Percentiles rank a stretch among this genome's conserved stretches.
phyloP scores from a whole-genome alignment of 2,797 vertebrate genomes.

The Eupleurogrammus muticus region DNA sequence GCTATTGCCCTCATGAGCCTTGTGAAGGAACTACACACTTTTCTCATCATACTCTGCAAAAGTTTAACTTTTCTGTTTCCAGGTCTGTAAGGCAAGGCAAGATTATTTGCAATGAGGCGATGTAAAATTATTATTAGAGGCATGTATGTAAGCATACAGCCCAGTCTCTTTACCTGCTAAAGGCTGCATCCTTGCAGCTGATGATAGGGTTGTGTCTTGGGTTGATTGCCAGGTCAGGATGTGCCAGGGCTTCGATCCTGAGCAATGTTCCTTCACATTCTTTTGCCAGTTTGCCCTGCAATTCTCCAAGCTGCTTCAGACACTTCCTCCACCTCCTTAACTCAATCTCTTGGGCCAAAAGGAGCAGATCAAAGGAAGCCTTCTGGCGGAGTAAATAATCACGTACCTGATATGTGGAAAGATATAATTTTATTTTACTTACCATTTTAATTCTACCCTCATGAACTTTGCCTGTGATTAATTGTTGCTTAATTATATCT shows the following conservation, averaged over 20 bases:
- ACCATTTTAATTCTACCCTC: too few species aligned
- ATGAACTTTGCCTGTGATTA: not conserved
- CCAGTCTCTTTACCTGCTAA: constrained; percentile 84
- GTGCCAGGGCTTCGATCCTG: constrained; percentile 79
- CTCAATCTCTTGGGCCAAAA: constrained; percentile 88
- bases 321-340: constrained; percentile 80
- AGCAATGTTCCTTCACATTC: constrained; percentile 66
- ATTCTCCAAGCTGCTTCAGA: constrained; percentile 77
- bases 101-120: too few species aligned
- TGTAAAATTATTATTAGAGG: too few species aligned
- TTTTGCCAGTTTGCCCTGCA: constrained; percentile 79
- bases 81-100: not conserved
- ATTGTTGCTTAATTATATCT: not conserved
- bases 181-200: constrained; percentile 83
- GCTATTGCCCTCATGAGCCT: too few species aligned
- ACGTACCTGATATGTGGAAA: constrained; percentile 73
- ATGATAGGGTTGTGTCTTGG: constrained; percentile 81
- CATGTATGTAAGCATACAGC: not conserved
- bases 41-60: too few species aligned
- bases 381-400: constrained; percentile 91
- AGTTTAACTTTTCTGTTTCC: too few species aligned
- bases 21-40: too few species aligned
- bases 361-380: constrained; percentile 91
- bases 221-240: constrained; percentile 75
- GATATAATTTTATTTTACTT: not conserved